Evolutionary conservation across 2,888 invertebrate species (phyloP), one percentile per base, ranked within the genome.

Genomic region (Lacanobia oleracea): DNA sequence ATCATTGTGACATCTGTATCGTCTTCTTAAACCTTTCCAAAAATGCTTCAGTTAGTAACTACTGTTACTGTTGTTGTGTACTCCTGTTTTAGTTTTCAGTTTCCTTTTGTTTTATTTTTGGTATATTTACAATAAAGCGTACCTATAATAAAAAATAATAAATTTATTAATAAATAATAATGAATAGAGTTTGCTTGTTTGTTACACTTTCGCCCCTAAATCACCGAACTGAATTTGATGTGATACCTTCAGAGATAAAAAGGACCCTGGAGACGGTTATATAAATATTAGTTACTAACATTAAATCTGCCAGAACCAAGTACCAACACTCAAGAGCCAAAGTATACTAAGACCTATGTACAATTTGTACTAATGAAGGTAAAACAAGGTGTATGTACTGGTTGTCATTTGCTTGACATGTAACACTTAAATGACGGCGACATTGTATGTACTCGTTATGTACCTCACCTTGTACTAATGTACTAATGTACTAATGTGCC

Each of bases 291-390:
- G 6, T 48, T 6, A 16, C 18, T 48, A 4, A 48, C 6, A 18
- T 48, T 18, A 18, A 48, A 48, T 6, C 18, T 48, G 45, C 45
- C 14, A 4, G 18, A 48, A 48, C 45, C 3, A 18, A 48, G 45
- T 14, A 14, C 10, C 14, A 18, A 48, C 8, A 18, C 10, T 37
- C 18, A 33, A 4, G 14, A n/a, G 27, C 27, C 7, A 23, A 1
- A 21, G n/a, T 51, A n/a, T 33, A 50, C 50, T 16, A 23, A n/a
- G 23, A 67, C 16, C 16, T 18, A 27, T 56, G 67, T 73, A 56
- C 21, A 63, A 73, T 73, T 63, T 77, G 74, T 73, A 45, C 6
- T 69, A 59, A 75, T 75, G 75, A 75, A 71, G 71, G 71, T 70
- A 56, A 70, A 71, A 75, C 54, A 56, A 8, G 43, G n/a, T 66